phyloP scores from a whole-genome alignment of 1,140 invertebrate genomes.

The Micrasema minimum region DNA sequence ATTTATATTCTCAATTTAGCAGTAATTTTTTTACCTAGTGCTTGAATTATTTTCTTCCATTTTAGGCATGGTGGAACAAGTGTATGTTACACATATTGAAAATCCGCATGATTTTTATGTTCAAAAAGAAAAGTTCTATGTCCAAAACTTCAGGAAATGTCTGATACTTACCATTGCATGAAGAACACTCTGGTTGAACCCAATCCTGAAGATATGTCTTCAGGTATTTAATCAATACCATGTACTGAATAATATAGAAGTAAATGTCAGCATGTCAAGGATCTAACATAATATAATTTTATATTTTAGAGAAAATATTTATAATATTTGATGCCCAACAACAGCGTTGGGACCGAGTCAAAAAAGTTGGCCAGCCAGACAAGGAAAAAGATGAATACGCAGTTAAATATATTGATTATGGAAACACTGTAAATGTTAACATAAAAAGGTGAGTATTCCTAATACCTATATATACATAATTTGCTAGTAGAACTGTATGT shows the following conservation, averaged over 20 bases:
- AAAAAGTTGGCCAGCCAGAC: not conserved
- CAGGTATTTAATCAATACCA: slow-evolving; percentile 7
- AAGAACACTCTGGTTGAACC: slow-evolving; percentile 55
- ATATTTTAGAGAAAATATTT: slow-evolving; percentile 5
- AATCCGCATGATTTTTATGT: slow-evolving; percentile 71
- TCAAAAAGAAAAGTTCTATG: slow-evolving; percentile 61
- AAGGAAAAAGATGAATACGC: slow-evolving; percentile 55
- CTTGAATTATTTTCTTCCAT: too few species aligned
- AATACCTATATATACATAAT: too few species aligned
- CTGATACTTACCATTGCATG: slow-evolving; percentile 56
- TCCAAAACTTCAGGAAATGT: slow-evolving; percentile 61
- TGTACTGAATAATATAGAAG: too few species aligned
- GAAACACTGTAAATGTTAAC: not conserved
- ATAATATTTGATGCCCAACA: slow-evolving; percentile 3
- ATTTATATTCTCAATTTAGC: too few species aligned
- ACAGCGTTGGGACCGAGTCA: slow-evolving; percentile 14
- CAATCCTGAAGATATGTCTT: slow-evolving; percentile 56
- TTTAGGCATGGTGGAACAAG: slow-evolving; percentile 60
- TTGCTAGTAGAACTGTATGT: too few species aligned
- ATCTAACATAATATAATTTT: too few species aligned
- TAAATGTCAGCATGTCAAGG: too few species aligned
- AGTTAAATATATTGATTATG: slow-evolving; percentile 23
- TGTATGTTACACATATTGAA: slow-evolving; percentile 69
- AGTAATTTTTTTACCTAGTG: too few species aligned
- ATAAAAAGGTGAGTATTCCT: slow-evolving; percentile 22